Evolutionary conservation across 2,888 invertebrate genomes (phyloP), one percentile per base, ranked within the genome.

Genomic region (Neoaliturus tenellus): DNA sequence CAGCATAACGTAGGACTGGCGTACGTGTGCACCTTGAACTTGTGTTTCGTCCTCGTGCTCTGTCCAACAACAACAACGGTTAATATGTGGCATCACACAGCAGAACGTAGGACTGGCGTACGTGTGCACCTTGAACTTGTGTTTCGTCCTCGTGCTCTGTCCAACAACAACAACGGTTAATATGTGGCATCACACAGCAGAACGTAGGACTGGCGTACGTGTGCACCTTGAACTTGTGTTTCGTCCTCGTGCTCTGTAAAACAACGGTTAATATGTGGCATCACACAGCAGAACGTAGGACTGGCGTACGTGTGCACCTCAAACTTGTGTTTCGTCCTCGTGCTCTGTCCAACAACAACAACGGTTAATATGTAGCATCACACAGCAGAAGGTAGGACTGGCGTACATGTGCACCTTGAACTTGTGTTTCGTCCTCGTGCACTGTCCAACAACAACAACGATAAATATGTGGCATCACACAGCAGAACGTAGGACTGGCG

Each of bases 71-170:
- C 73, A 44, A 3, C 5, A 12, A 8, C 39, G 12, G 44, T 44
- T 14, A 44, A 17, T 39, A 12, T 39, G 12, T 5, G n/a, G 12
- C 39, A 39, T 5, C 39, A 39, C 6, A n/a, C n/a, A n/a, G 93
- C 99, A 99, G 94, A 99, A 99, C 88, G 99, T 96, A 87, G 99
- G 99, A 91, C 98, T 98, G 91, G 97, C 95, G 93, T 99, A 99
- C 89, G 99, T 98, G 92, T 97, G 95, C 88, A 93, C 93, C 92
- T 96, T 96, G 94, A 98, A 98, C 92, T 97, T 97, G 94, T 99
- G 99, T 91, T 95, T 95, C 90, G 98, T 98, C 91, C 97, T 93
- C 87, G 96, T 96, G 91, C 97, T 97, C 97, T 97, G 92, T 80
- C 23, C 5, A 8, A 39, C 39, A 39, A 39, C 39, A 39, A 39